Evolutionary conservation across 2,797 vertebrate species (phyloP).

Genomic region (Silurus lanzhouensis): DNA sequence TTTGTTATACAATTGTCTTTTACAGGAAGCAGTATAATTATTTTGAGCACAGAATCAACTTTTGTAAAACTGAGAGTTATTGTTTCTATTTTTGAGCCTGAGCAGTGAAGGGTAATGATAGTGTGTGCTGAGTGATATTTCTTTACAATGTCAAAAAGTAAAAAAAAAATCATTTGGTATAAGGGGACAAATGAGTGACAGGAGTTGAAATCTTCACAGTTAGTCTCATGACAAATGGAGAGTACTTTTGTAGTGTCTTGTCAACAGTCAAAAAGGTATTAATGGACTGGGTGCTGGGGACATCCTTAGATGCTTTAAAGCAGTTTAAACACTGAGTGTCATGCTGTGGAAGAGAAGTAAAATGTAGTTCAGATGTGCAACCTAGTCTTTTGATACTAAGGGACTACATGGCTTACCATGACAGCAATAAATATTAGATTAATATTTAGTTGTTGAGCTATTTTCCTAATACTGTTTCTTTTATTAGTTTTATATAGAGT

Average conservation of each 20-base stretch:
- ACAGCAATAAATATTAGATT: neutral
- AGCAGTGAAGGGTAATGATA: constrained; percentile 4
- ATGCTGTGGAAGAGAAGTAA: constrained; percentile 62
- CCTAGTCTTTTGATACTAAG: neutral
- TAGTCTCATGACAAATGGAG: constrained; percentile 62
- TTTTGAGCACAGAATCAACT: neutral
- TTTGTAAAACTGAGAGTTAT: neutral
- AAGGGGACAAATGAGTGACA: constrained; percentile 54
- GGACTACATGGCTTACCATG: neutral
- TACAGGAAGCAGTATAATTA: constrained; percentile 2
- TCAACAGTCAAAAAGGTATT: constrained; percentile 70
- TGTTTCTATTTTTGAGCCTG: neutral
- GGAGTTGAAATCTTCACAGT: constrained; percentile 51
- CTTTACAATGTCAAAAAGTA: constrained; percentile 24
- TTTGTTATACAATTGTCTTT: neutral
- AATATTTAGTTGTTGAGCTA: neutral
- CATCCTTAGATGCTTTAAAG: constrained; percentile 58
- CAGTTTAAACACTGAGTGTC: constrained; percentile 58
- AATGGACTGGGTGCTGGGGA: constrained; percentile 71
- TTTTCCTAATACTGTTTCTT: neutral
- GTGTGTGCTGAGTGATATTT: constrained; percentile 15
- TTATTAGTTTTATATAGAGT: neutral
- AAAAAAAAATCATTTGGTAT: constrained; percentile 27
- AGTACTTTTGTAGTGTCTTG: constrained; percentile 63
- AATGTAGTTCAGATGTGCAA: neutral